Evolutionary conservation across 2,113 vertebrate species (phyloP).

Genomic region (Phrynocephalus versicolor): DNA sequence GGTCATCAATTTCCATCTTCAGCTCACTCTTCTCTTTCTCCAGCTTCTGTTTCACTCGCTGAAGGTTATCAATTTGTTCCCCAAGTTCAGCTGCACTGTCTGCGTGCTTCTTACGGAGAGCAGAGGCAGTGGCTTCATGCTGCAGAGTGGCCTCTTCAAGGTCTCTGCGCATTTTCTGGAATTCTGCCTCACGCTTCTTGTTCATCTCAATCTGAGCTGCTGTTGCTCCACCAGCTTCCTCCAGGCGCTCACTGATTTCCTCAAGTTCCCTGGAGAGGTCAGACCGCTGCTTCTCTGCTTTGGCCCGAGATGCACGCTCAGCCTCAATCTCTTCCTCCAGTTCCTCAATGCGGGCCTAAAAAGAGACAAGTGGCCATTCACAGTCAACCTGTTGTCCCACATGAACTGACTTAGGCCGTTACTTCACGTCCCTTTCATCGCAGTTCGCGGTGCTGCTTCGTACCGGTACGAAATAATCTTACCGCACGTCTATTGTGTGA

Average conservation of each 20-base stretch:
- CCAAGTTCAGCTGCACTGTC: slow-evolving; percentile 77
- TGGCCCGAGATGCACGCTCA: no score
- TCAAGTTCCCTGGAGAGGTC: no score
- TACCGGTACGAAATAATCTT: no score
- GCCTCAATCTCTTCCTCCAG: slow-evolving; percentile 76
- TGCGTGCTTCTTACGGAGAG: slow-evolving; percentile 86
- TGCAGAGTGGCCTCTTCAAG: slow-evolving; percentile 85
- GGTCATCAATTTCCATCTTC: slow-evolving; percentile 83
- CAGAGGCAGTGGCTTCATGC: slow-evolving; percentile 80
- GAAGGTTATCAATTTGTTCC: slow-evolving; percentile 33
- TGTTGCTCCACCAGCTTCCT: no score
- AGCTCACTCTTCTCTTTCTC: slow-evolving; percentile 59
- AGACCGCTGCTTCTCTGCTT: no score
- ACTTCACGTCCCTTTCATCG: no score
- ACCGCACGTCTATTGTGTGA: no score
- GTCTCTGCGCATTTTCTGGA: slow-evolving; percentile 85
- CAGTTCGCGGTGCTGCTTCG: no score
- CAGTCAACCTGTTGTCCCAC: slow-evolving; percentile 62
- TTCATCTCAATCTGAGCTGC: slow-evolving; percentile 60
- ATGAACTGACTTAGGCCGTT: slow-evolving; percentile 64
- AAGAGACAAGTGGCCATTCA: not conserved
- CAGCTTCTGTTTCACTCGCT: slow-evolving; percentile 28
- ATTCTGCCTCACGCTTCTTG: slow-evolving; percentile 81
- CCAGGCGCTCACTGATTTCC: no score
- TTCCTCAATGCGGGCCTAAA: slow-evolving; percentile 75